A percentile compares a stretch with the other conserved stretches of the same genome.
Conservation (phyloP, 2,113 vertebrate genomes). For the Potamarius usumacintae region DNA sequence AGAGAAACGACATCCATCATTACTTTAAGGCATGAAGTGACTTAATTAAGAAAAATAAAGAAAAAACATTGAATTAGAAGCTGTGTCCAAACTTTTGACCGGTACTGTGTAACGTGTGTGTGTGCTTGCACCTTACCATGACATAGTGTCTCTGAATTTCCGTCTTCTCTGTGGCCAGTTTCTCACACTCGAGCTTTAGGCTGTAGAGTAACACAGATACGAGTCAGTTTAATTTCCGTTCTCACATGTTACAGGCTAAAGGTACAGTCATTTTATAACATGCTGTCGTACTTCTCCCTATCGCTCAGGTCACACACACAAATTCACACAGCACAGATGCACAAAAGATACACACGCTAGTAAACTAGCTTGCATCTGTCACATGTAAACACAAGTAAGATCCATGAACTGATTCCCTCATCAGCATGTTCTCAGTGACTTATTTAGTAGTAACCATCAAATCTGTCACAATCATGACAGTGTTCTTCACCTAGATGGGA, state of each 20-base stretch:
- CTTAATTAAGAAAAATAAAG: too few species aligned
- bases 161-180: slow-evolving; percentile 90
- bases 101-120: too few species aligned
- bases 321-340: neutral
- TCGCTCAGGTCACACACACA: neutral
- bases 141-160: slow-evolving; percentile 95
- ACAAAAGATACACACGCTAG: neutral
- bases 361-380: too few species aligned
- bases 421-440: neutral
- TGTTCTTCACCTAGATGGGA: neutral
- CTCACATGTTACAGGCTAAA: neutral
- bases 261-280: neutral
- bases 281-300: neutral
- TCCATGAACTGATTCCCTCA: neutral
- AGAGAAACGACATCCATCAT: too few species aligned
- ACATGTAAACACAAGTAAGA: neutral
- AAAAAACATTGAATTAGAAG: too few species aligned
- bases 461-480: neutral
- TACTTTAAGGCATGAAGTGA: too few species aligned
- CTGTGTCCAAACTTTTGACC: too few species aligned
- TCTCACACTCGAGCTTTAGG: slow-evolving; percentile 92
- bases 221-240: neutral
- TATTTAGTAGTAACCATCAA: neutral
- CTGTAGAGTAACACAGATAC: slow-evolving; percentile 63
- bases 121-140: slow-evolving; percentile 80